Conservation (phyloP, 2,888 invertebrate species). For the Acleris literana region DNA sequence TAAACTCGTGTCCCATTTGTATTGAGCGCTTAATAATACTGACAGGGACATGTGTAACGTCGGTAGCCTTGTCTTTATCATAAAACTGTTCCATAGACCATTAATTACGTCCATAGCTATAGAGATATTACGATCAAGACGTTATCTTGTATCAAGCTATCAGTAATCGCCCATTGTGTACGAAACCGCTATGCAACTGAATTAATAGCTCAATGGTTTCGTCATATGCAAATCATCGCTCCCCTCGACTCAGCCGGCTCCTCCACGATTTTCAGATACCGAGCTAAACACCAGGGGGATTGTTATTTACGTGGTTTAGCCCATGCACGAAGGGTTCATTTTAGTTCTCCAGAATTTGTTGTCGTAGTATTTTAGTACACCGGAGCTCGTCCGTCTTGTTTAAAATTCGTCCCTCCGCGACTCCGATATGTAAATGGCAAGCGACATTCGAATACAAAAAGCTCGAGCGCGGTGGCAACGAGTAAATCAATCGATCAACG, state of each 20-base stretch:
- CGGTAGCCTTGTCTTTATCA: conserved; percentile 23
- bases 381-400: conserved; percentile 70
- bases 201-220: conserved; percentile 61
- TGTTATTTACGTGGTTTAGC: conserved; percentile 17
- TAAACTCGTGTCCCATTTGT: not conserved
- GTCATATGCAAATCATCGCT: conserved; percentile 65
- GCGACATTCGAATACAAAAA: conserved; percentile 83
- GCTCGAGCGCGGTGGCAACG: conserved; percentile 81
- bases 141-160: conserved; percentile 33
- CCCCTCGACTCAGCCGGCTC: not conserved
- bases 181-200: conserved; percentile 42
- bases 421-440: conserved; percentile 77
- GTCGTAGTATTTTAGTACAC: conserved; percentile 49
- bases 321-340: conserved; percentile 1
- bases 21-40: not conserved
- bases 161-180: conserved; percentile 34
- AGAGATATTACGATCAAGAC: conserved; percentile 29
- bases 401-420: conserved; percentile 75
- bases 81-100: conserved; percentile 23
- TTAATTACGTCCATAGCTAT: conserved; percentile 25
- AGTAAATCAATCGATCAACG: conserved; percentile 84
- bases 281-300: conserved; percentile 5
- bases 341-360: conserved; percentile 6
- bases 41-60: conserved; percentile 17
- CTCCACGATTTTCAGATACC: conserved; percentile 17